Conservation (phyloP, 2,797 vertebrate genomes). For the Staurois parvus region DNA sequence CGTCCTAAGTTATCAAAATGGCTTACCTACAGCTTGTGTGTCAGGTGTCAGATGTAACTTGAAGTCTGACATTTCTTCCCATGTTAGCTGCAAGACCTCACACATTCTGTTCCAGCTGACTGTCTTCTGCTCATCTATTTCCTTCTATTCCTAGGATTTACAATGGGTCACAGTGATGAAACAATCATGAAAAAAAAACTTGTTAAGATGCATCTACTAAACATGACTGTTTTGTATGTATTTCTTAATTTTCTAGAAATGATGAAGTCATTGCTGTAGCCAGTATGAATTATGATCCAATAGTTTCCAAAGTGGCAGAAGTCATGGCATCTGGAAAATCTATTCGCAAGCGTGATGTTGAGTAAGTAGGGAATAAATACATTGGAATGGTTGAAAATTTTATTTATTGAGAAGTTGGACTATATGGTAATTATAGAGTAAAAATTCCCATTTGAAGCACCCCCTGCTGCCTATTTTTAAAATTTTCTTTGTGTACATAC, state of each 20-base stretch:
- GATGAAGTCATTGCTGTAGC: constrained; percentile 97
- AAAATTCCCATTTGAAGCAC: too few relatives aligned
- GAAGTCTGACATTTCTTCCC: too few relatives aligned
- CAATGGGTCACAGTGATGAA: background rate
- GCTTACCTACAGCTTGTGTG: too few relatives aligned
- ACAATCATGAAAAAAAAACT: background rate
- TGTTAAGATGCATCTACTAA: background rate
- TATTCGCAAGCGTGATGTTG: constrained; percentile 96
- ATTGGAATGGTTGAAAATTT: background rate
- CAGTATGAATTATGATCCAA: constrained; percentile 98
- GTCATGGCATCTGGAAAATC: constrained; percentile 91
- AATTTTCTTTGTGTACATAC: too few relatives aligned
- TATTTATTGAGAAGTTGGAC: background rate
- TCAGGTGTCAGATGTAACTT: too few relatives aligned
- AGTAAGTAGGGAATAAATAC: constrained; percentile 83
- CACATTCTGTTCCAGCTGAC: too few relatives aligned
- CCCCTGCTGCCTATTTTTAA: too few relatives aligned
- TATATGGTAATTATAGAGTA: background rate
- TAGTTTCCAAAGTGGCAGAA: constrained; percentile 96
- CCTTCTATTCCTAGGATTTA: background rate
- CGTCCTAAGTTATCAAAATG: too few relatives aligned
- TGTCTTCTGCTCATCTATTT: background rate
- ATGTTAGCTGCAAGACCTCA: too few relatives aligned
- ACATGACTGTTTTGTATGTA: background rate
- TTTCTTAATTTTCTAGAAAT: constrained; percentile 76